Evolutionary conservation across 2,797 vertebrate genomes (phyloP).

Genomic region (Myioborus miniatus): DNA sequence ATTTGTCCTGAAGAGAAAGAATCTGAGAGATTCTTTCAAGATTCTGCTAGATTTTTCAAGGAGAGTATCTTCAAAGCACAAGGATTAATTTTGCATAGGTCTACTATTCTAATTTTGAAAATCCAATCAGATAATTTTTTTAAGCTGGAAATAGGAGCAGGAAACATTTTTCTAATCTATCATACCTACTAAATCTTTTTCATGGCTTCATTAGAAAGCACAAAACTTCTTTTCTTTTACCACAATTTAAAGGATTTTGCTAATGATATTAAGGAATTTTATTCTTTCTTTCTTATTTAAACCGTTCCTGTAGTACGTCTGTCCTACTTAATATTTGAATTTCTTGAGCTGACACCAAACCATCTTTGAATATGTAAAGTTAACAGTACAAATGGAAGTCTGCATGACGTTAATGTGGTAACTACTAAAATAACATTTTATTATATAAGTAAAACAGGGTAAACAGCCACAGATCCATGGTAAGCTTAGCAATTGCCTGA

Average conservation of each 20-base stretch:
- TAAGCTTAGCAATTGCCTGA: not conserved
- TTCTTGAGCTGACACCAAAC: not conserved
- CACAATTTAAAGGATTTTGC: not conserved
- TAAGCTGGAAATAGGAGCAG: not conserved
- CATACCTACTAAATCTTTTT: not conserved
- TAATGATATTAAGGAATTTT: not conserved
- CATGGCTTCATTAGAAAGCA: not conserved
- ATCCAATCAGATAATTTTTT: not conserved
- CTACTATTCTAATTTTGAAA: not conserved
- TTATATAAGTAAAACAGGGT: not conserved
- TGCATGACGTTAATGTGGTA: not conserved
- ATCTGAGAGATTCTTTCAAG: not conserved
- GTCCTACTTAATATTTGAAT: not conserved
- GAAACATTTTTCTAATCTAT: not conserved
- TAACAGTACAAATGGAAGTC: not conserved
- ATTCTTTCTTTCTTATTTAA: not conserved
- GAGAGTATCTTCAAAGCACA: not conserved
- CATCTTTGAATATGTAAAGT: not conserved
- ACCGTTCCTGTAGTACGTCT: not conserved
- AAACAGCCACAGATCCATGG: not conserved
- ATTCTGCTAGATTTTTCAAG: not conserved
- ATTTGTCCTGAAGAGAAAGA: not conserved
- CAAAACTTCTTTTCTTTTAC: not conserved
- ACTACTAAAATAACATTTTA: not conserved
- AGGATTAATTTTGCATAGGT: not conserved